Conservation (phyloP, 2,113 vertebrate species). For the Vulpes lagopus region DNA sequence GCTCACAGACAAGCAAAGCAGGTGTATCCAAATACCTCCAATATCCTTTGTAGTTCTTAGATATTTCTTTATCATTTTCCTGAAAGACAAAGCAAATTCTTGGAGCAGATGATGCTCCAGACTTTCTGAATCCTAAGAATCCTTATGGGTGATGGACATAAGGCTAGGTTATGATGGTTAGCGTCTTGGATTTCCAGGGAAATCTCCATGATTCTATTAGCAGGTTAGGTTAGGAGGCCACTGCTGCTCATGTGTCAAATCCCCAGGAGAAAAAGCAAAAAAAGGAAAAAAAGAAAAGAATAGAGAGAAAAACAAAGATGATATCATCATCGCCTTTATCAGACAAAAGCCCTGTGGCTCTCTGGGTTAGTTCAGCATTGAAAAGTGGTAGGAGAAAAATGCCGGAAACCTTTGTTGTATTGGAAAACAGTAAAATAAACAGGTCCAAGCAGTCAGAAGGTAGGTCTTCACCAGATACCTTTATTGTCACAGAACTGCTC, state of each 20-base stretch:
- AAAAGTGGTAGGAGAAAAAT: not conserved
- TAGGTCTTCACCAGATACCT: not conserved
- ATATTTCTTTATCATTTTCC: not conserved
- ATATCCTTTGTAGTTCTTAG: constrained; percentile 61
- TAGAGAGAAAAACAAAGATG: not conserved
- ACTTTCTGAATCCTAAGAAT: not conserved
- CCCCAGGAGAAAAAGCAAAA: not conserved
- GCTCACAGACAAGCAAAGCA: constrained; percentile 75
- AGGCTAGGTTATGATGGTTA: not conserved
- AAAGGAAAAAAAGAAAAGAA: not conserved
- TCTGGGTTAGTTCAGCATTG: no score
- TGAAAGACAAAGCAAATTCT: not conserved
- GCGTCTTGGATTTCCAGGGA: not conserved
- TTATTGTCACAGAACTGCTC: no score
- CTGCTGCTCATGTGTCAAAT: not conserved
- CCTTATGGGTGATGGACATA: not conserved
- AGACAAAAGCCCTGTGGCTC: not conserved
- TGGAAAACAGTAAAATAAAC: not conserved
- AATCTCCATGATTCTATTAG: fast-evolving
- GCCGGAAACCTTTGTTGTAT: fast-evolving
- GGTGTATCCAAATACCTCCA: constrained; percentile 65
- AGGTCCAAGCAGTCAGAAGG: not conserved
- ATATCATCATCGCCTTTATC: not conserved
- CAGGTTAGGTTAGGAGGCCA: not conserved
- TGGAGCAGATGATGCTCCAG: not conserved